These are phyloP conservation scores for Philopotamus ludificatus DNA, from an alignment of 1,140 invertebrate genomes.

Conservation along the genomic window DNA sequence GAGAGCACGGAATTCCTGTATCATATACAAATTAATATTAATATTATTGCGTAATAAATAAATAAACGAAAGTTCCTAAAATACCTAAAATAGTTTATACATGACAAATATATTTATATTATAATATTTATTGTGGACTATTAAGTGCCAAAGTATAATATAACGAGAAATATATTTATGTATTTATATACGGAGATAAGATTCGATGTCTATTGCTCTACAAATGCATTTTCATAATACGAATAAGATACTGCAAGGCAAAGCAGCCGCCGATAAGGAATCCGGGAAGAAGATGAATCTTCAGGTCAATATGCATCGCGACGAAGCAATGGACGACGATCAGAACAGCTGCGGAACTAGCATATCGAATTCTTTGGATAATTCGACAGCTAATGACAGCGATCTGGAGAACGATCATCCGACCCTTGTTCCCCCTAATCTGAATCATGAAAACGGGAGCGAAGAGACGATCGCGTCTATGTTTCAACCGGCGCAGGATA, in stretches of 20 bases:
- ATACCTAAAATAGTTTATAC: slow-evolving; percentile 55
- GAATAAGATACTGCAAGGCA: slow-evolving; percentile 11
- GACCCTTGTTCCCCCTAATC: slow-evolving; percentile 43
- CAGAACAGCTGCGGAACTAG: slow-evolving; percentile 41
- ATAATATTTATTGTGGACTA: slow-evolving; percentile 1
- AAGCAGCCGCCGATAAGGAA: not conserved
- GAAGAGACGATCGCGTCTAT: slow-evolving; percentile 32
- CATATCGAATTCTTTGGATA: slow-evolving; percentile 37
- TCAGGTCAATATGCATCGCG: slow-evolving; percentile 27
- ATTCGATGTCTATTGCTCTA: slow-evolving; percentile 31
- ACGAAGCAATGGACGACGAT: slow-evolving; percentile 33
- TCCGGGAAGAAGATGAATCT: slow-evolving; percentile 34
- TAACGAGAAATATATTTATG: not conserved
- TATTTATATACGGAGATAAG: not conserved
- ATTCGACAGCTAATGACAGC: slow-evolving; percentile 41
- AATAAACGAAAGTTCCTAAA: slow-evolving; percentile 58
- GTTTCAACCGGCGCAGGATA: slow-evolving; percentile 50
- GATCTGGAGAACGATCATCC: slow-evolving; percentile 51
- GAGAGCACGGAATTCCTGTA: slow-evolving; percentile 3
- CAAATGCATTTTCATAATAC: slow-evolving; percentile 35
- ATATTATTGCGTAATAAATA: not conserved
- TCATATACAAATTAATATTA: not conserved
- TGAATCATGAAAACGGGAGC: slow-evolving; percentile 30
- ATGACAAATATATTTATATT: slow-evolving; percentile 43
- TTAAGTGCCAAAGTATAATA: slow-evolving; percentile 11